phyloP scores from a whole-genome alignment of 37 sponge, comb jelly and placozoan genomes.

The Tethya wilhelma region DNA sequence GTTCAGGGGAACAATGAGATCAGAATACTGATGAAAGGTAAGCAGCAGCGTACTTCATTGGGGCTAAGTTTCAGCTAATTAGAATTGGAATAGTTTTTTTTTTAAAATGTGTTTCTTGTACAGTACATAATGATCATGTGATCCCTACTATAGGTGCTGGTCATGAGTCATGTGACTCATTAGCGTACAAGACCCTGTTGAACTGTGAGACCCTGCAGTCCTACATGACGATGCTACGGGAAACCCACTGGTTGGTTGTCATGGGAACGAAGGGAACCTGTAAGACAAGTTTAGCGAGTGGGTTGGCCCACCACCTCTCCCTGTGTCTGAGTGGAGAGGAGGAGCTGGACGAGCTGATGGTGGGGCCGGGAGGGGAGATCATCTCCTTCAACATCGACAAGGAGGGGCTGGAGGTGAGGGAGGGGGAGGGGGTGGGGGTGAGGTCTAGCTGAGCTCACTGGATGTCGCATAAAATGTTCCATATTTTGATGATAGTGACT shows the following conservation, averaged over 20 bases:
- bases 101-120: too few species aligned
- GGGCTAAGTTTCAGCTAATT: too few species aligned
- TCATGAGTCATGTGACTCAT: conserved; percentile 59
- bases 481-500: background rate
- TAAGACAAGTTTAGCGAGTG: conserved; percentile 70
- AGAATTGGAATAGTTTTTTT: background rate
- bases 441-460: conserved; percentile 5
- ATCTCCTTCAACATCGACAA: conserved; percentile 54
- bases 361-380: conserved; percentile 3
- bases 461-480: background rate
- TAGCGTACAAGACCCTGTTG: conserved; percentile 56
- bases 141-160: conserved; percentile 21
- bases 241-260: conserved; percentile 80
- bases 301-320: conserved; percentile 54
- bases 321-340: conserved; percentile 20
- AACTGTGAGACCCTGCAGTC: conserved; percentile 24
- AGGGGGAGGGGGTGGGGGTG: conserved; percentile 32
- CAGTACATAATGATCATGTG: too few species aligned
- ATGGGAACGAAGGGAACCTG: conserved; percentile 89
- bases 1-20: conserved; percentile 2
- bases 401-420: conserved; percentile 63
- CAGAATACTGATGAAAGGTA: conserved; percentile 54
- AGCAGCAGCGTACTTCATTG: too few species aligned
- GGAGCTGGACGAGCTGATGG: conserved; percentile 6
- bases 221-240: conserved; percentile 48